A percentile compares a stretch with the other conserved stretches of the same genome.
These are phyloP conservation scores for Stichodactyla helianthus DNA, from an alignment of 64 coral and sea anemone genomes.

Conservation along the genomic window DNA sequence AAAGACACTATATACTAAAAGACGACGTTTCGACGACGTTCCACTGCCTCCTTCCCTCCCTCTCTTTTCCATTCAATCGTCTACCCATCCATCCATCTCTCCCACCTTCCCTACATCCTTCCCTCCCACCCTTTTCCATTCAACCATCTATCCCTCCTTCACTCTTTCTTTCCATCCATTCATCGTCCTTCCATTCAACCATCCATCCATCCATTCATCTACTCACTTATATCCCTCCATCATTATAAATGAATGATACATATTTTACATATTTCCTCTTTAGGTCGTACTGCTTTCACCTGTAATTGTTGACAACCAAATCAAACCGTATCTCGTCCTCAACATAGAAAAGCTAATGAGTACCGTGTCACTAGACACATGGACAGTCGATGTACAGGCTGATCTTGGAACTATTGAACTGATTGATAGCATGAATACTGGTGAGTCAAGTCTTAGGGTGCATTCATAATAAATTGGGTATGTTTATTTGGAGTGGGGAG, in stretches of 20 bases:
- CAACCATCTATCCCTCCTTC: too few species aligned
- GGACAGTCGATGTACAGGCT: conserved; percentile 50
- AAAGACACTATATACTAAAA: too few species aligned
- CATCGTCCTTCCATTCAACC: not conserved
- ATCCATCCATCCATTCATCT: not conserved
- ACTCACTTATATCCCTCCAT: not conserved
- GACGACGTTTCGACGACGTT: too few species aligned
- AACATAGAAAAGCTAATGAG: conserved; percentile 47
- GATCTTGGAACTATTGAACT: conserved; percentile 62
- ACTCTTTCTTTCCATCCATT: too few species aligned
- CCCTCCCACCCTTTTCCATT: too few species aligned
- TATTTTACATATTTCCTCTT: not conserved
- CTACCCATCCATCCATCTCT: too few species aligned
- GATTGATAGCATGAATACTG: conserved; percentile 60
- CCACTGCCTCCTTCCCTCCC: too few species aligned
- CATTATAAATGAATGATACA: not conserved
- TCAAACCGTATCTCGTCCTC: conserved; percentile 61
- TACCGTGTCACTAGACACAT: conserved; percentile 39
- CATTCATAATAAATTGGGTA: too few species aligned
- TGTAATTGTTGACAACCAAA: conserved; percentile 36
- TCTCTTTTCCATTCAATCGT: too few species aligned
- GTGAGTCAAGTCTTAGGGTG: not conserved
- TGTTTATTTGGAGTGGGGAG: too few species aligned
- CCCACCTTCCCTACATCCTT: too few species aligned
- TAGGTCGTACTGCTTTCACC: conserved; percentile 72